Evolutionary conservation across 2,113 vertebrate genomes (phyloP).

Genomic region (Embiotoca jacksoni): DNA sequence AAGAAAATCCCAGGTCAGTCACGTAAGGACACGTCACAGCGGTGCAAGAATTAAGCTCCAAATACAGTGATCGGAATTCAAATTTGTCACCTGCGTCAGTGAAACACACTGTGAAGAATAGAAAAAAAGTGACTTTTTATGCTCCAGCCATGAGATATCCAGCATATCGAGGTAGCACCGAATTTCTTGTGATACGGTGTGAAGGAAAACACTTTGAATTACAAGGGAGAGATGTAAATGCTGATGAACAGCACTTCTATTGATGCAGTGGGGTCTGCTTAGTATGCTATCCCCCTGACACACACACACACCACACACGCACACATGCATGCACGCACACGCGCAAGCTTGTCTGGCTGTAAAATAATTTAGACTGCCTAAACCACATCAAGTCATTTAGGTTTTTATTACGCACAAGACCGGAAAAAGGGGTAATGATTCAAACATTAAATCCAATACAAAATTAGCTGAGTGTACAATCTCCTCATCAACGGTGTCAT

Average conservation of each 20-base stretch:
- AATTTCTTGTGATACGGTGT: conserved; percentile 46
- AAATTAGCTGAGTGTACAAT: conserved; percentile 55
- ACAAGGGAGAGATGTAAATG: conserved; percentile 66
- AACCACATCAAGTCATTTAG: conserved; percentile 53
- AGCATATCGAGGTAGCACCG: conserved; percentile 34
- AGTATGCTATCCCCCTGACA: conserved; percentile 61
- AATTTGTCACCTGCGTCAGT: conserved; percentile 32
- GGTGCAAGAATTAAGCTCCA: conserved; percentile 31
- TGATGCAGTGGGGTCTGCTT: conserved; percentile 75
- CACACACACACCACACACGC: conserved; percentile 21
- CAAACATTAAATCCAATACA: conserved; percentile 11
- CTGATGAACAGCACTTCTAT: conserved; percentile 79
- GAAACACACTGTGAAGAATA: not conserved
- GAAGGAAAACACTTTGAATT: conserved; percentile 61
- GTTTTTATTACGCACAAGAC: conserved; percentile 38
- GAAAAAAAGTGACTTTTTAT: not conserved
- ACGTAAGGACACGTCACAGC: conserved; percentile 39
- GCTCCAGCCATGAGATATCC: conserved; percentile 7
- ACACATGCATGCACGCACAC: conserved; percentile 16
- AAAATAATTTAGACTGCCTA: conserved; percentile 46
- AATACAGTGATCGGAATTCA: conserved; percentile 51
- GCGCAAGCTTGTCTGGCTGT: conserved; percentile 9
- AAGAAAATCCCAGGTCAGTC: conserved; percentile 52
- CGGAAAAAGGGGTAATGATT: conserved; percentile 20
- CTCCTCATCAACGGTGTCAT: conserved; percentile 31